Conservation (phyloP, 2,113 vertebrate species). For the Heloderma charlesbogerti region DNA sequence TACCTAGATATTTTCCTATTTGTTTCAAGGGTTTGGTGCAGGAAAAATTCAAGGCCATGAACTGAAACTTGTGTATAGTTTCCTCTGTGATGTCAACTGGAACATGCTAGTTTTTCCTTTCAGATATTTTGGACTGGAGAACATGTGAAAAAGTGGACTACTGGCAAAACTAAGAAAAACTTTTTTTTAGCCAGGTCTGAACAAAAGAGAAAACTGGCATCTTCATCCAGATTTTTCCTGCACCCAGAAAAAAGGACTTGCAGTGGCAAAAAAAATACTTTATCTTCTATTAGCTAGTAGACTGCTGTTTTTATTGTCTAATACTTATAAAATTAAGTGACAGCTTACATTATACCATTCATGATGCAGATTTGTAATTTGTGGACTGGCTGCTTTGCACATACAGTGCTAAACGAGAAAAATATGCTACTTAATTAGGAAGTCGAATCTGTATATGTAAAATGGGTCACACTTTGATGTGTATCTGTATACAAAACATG, state of each 20-base stretch:
- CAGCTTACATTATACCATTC: neutral
- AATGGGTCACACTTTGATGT: neutral
- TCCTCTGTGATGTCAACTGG: neutral
- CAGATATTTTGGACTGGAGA: rapidly evolving
- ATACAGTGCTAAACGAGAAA: neutral
- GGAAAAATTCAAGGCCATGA: neutral
- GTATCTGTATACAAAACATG: neutral
- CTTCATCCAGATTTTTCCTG: neutral
- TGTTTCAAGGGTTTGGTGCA: neutral
- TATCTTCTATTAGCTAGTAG: neutral
- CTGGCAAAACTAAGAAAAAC: neutral
- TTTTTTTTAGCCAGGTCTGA: neutral
- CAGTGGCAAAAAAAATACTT: neutral
- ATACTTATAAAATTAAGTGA: neutral
- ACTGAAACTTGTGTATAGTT: neutral
- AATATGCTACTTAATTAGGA: neutral
- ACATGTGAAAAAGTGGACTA: neutral
- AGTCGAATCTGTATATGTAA: neutral
- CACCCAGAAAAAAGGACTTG: neutral
- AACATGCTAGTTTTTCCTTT: neutral
- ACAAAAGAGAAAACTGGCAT: neutral
- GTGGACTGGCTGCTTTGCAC: neutral
- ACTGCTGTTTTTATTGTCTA: slow-evolving; percentile 9
- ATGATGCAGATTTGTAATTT: neutral
- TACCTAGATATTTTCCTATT: neutral